These are phyloP conservation scores for Agrilus mali DNA, from an alignment of 2,888 invertebrate genomes.

Conservation along the genomic window DNA sequence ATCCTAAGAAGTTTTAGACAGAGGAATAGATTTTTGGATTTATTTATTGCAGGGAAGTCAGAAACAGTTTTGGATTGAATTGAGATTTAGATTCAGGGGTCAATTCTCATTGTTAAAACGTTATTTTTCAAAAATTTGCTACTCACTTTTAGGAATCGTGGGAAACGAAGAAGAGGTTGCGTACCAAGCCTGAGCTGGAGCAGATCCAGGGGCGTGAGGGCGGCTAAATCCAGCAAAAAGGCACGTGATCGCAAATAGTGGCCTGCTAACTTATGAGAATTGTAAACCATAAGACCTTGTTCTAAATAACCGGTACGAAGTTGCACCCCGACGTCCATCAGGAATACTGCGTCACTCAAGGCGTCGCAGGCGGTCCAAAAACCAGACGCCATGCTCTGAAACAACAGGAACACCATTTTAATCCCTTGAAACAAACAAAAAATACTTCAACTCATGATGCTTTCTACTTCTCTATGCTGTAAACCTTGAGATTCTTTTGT, in stretches of 20 bases:
- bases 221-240: constrained; percentile 72
- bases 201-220: constrained; percentile 76
- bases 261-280: constrained; percentile 76
- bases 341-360: constrained; percentile 75
- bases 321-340: constrained; percentile 81
- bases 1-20: no score
- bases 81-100: no score
- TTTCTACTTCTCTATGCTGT: no score
- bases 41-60: no score
- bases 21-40: no score
- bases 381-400: constrained; percentile 45
- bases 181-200: constrained; percentile 68
- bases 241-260: constrained; percentile 78
- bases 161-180: constrained; percentile 79
- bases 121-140: background rate
- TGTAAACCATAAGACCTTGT: constrained; percentile 89
- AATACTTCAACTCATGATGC: no score
- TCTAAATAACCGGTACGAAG: constrained; percentile 90
- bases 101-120: no score
- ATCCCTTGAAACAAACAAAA: background rate
- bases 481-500: no score
- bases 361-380: constrained; percentile 77
- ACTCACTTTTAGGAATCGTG: constrained; percentile 70
- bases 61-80: no score
- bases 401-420: constrained; percentile 6